Conservation (phyloP, 2,888 invertebrate genomes). For the Xylota segnis region DNA sequence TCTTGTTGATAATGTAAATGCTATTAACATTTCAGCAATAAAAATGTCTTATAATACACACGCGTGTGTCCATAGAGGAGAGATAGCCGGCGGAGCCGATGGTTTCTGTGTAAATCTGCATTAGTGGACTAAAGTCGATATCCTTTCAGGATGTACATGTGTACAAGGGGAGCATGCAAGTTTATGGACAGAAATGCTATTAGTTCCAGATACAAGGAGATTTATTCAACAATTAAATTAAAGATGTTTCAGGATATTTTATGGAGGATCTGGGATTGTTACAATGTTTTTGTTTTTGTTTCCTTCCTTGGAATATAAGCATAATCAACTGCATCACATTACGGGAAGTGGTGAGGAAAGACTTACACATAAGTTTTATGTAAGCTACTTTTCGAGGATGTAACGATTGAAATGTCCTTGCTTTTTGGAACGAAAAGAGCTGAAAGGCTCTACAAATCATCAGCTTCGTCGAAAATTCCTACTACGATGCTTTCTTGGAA, state of each 20-base stretch:
- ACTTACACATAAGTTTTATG: too few species aligned
- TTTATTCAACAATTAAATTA: constrained; percentile 56
- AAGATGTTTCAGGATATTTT: constrained; percentile 29
- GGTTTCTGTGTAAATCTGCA: constrained; percentile 27
- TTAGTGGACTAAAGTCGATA: constrained; percentile 21
- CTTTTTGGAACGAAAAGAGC: too few species aligned
- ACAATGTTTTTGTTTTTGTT: too few species aligned
- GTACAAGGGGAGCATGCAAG: constrained; percentile 23
- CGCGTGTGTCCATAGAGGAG: constrained; percentile 11
- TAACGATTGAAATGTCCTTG: too few species aligned
- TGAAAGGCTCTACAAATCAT: too few species aligned
- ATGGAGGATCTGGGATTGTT: constrained; percentile 9
- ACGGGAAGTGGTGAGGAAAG: too few species aligned
- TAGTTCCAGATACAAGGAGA: constrained; percentile 37
- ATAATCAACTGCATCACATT: too few species aligned
- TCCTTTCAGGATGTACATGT: constrained; percentile 9
- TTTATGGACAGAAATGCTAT: constrained; percentile 41
- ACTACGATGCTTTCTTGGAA: too few species aligned
- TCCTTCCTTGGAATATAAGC: background rate
- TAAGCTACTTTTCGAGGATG: too few species aligned
- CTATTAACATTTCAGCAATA: constrained; percentile 59
- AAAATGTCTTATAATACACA: constrained; percentile 30
- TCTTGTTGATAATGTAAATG: constrained; percentile 58
- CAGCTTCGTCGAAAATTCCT: too few species aligned
- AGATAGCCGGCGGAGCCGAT: background rate